Base-by-base conservation (phyloP, 2,888 invertebrate genomes). In the Macrophya annulata region DNA sequence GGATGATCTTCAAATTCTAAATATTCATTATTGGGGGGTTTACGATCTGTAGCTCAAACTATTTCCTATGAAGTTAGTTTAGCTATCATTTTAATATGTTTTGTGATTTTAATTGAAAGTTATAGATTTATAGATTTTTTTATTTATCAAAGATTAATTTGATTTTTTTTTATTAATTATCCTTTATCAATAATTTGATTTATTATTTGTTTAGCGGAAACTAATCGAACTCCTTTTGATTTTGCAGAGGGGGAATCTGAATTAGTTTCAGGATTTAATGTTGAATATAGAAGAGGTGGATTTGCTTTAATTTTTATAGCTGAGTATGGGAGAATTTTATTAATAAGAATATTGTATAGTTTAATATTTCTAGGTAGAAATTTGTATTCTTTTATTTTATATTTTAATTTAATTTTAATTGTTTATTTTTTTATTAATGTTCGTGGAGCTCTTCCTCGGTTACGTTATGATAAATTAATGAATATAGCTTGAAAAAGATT, bases 171-270 rank as follows among this genome's bases (percentile, higher is more conserved):
- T 93, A 89, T 95, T 87, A 94, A 94, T 91, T 93, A 95, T 88
- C 95, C 95, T 90, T 94, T 96, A 92, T 88, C 88, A 21, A 92
- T 96, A 90, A 94, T 95, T 91, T 95, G 96, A 90, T 92, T 96
- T 90, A 94, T 94, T 88, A 95, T 95, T 77, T 94, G 94, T 89
- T 95, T 96, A 92, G 96, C 96, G 9, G 96, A 96, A 93, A 95
- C 96, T 91, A 96, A 96, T 95, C 96, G 96, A 0, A 96, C 96
- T 89, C 96, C 96, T 68, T 96, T 96, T 96, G 96, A 97, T 96
- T 97, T 97, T 95, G 96, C 96, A 83, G 97, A 97, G 85, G 96
- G 96, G 0, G 97, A 97, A 89, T 96, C 96, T 86, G 97, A 97
- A 88, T 95, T 97, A 93, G 96, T 97, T 88, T 97, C 96, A 1